These are phyloP conservation scores for Malaclemys terrapin DNA, from an alignment of 2,113 vertebrate species.

Conservation along the genomic window DNA sequence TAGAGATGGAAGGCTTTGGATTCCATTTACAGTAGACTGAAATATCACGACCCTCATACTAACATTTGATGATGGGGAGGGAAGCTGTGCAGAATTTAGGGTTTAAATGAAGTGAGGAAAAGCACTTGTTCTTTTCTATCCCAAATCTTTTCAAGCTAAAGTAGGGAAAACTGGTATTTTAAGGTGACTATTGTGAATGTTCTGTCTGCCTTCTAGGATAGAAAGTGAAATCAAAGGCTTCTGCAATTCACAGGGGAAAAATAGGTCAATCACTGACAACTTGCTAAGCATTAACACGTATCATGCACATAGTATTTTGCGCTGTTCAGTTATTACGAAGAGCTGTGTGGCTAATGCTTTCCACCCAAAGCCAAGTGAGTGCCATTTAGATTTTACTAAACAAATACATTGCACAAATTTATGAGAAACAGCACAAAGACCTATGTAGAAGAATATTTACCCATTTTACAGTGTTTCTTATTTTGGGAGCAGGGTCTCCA, in stretches of 20 bases:
- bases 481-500: not conserved
- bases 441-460: not conserved
- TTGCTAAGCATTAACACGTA: not conserved
- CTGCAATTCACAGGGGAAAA: not conserved
- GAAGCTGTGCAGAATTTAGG: not conserved
- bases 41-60: not conserved
- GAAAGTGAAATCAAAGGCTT: not conserved
- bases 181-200: not conserved
- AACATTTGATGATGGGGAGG: not conserved
- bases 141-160: not conserved
- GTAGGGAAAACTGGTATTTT: rapidly evolving
- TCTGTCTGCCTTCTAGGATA: not conserved
- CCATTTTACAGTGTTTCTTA: not conserved
- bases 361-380: not conserved
- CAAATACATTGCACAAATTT: not conserved
- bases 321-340: not conserved
- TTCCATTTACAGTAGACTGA: not conserved
- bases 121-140: rapidly evolving
- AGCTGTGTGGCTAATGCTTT: not conserved
- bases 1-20: not conserved
- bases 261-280: not conserved
- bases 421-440: not conserved
- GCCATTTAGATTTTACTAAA: not conserved
- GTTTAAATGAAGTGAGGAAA: not conserved
- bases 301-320: not conserved